phyloP scores from a whole-genome alignment of 2,888 invertebrate genomes.

The Imbricaverruca yamaguchii region DNA sequence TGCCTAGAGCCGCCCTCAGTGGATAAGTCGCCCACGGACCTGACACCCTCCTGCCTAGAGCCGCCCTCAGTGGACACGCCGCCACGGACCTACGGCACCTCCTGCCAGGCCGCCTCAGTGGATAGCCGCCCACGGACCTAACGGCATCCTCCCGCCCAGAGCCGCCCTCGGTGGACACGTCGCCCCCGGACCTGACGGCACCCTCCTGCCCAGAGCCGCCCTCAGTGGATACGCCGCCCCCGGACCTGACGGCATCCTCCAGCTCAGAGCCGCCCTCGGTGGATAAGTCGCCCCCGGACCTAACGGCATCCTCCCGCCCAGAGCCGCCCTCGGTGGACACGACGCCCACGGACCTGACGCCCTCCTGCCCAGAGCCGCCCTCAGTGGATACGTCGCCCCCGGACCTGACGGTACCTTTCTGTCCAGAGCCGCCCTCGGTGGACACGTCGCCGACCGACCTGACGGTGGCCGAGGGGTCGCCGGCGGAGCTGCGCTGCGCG shows the following conservation, averaged over 20 bases:
- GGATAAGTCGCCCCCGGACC: too few species aligned
- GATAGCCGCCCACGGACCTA: too few species aligned
- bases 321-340: background rate
- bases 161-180: conserved; percentile 21
- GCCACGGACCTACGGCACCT: background rate
- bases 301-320: too few species aligned
- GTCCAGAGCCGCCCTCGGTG: conserved; percentile 19
- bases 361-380: too few species aligned
- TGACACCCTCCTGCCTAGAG: too few species aligned
- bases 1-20: background rate
- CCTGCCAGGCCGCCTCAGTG: too few species aligned
- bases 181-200: conserved; percentile 3
- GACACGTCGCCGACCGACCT: conserved; percentile 9
- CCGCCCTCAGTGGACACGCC: conserved; percentile 3
- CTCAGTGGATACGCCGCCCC: too few species aligned
- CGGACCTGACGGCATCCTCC: too few species aligned
- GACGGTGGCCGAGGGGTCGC: conserved; percentile 36
- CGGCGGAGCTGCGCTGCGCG: conserved; percentile 50
- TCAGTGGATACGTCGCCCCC: conserved; percentile 16
- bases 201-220: too few species aligned
- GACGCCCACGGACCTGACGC: conserved; percentile 14
- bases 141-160: too few species aligned
- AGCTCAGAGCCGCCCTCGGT: too few species aligned
- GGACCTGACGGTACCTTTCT: background rate
- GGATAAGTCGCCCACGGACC: conserved; percentile 4